phyloP scores from a whole-genome alignment of 1,140 invertebrate genomes.

The Hycleus cichorii region DNA sequence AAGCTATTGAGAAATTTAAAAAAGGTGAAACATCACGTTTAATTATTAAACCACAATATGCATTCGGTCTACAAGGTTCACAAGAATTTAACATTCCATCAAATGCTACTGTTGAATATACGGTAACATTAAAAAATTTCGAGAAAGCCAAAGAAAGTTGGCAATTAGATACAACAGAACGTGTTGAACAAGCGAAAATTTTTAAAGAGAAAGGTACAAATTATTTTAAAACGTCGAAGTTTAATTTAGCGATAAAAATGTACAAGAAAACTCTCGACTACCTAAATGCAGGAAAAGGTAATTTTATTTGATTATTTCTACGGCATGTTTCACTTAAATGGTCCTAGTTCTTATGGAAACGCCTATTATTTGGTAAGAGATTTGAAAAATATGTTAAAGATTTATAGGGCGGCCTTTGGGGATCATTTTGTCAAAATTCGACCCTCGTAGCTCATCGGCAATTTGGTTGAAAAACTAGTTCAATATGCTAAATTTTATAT shows the following conservation, averaged over 20 bases:
- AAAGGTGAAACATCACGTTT: conserved; percentile 73
- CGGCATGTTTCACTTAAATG: too few relatives aligned
- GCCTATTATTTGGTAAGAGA: too few relatives aligned
- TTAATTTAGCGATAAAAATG: conserved; percentile 74
- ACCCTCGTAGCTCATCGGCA: too few relatives aligned
- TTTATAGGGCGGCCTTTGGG: too few relatives aligned
- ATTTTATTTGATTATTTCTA: not conserved
- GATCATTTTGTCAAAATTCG: too few relatives aligned
- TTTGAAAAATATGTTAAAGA: too few relatives aligned
- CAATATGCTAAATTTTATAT: too few relatives aligned
- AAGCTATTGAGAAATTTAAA: conserved; percentile 75
- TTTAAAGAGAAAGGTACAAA: conserved; percentile 87
- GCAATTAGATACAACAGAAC: conserved; percentile 70
- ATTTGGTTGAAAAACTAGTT: too few relatives aligned
- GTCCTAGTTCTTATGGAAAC: too few relatives aligned
- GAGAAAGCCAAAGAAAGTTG: conserved; percentile 77
- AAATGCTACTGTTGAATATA: conserved; percentile 73
- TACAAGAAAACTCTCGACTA: conserved; percentile 65
- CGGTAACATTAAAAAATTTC: conserved; percentile 72
- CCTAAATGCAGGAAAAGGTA: conserved; percentile 35
- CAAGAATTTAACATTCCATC: conserved; percentile 68
- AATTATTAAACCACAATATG: conserved; percentile 71
- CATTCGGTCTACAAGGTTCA: conserved; percentile 69
- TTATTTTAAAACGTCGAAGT: conserved; percentile 81
- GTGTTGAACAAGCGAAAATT: conserved; percentile 71